phyloP scores from a whole-genome alignment of 1,140 invertebrate species.

The Drosophila seguyi region DNA sequence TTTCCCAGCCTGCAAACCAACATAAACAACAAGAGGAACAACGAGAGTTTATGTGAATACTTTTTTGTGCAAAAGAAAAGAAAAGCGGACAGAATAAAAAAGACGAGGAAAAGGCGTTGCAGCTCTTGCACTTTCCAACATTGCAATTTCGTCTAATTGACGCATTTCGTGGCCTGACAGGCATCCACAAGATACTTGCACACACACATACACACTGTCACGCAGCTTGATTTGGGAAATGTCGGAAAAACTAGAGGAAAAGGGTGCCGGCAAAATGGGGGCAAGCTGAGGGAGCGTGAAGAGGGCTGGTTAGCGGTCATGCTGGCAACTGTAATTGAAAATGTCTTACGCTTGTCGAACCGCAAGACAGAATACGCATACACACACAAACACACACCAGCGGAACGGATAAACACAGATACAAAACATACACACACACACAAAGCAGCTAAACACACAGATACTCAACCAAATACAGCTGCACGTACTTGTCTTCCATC shows the following conservation, averaged over 20 bases:
- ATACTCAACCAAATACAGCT: conserved; percentile 12
- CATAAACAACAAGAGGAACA: conserved; percentile 62
- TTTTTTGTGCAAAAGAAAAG: conserved; percentile 40
- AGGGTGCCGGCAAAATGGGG: conserved; percentile 9
- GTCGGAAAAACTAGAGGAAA: conserved; percentile 20
- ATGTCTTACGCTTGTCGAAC: conserved; percentile 84
- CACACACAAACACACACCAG: conserved; percentile 16
- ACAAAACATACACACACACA: conserved; percentile 4
- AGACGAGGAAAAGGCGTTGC: conserved; percentile 17
- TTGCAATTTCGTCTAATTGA: conserved; percentile 81
- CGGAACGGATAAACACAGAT: conserved; percentile 23
- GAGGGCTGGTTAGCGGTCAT: conserved; percentile 64
- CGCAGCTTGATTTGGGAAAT: conserved; percentile 68
- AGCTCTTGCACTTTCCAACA: conserved; percentile 61
- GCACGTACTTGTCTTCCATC: conserved; percentile 24
- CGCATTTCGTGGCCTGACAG: conserved; percentile 80
- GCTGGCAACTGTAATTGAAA: conserved; percentile 79
- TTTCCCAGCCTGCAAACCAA: conserved; percentile 50
- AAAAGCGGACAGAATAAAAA: conserved; percentile 13
- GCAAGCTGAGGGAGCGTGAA: conserved; percentile 6
- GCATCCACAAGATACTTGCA: conserved; percentile 47
- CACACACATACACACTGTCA: conserved; percentile 26
- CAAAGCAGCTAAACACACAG: conserved; percentile 19
- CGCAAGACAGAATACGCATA: conserved; percentile 66
- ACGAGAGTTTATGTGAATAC: conserved; percentile 74